Percentiles rank a stretch among this genome's conserved stretches.
Conservation (phyloP, 2,797 vertebrate species). For the Peromyscus melanophrys region DNA sequence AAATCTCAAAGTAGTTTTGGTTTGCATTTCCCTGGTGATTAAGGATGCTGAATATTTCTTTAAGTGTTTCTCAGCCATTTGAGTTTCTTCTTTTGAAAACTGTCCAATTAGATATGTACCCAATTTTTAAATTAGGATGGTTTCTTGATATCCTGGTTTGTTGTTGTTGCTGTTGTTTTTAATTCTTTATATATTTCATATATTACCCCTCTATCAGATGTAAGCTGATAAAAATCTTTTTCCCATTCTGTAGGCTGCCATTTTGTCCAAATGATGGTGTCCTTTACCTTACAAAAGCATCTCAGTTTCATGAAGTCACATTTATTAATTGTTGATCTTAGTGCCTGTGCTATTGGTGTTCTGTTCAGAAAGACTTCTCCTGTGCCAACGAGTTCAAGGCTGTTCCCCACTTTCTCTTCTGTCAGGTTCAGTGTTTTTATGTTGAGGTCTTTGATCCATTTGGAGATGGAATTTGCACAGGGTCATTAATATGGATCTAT, state of each 20-base stretch:
- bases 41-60: neutral
- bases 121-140: neutral
- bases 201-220: neutral
- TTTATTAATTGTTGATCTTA: neutral
- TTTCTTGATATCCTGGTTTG: neutral
- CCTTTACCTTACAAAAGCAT: neutral
- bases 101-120: neutral
- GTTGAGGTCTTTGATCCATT: neutral
- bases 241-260: too few relatives aligned
- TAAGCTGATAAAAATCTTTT: neutral
- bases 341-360: neutral
- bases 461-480: neutral
- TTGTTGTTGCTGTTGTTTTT: neutral
- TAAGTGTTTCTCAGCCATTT: neutral
- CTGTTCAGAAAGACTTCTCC: neutral
- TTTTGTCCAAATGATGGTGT: neutral
- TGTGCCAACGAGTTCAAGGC: neutral
- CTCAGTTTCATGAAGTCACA: neutral
- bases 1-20: neutral
- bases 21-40: neutral
- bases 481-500: neutral
- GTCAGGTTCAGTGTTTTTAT: neutral
- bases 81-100: neutral
- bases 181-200: neutral
- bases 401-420: neutral